A percentile compares a stretch with the other conserved stretches of the same genome.
These are phyloP conservation scores for Melanotaenia parkinsoni DNA, from an alignment of 2,797 vertebrate genomes.

Conservation along the genomic window DNA sequence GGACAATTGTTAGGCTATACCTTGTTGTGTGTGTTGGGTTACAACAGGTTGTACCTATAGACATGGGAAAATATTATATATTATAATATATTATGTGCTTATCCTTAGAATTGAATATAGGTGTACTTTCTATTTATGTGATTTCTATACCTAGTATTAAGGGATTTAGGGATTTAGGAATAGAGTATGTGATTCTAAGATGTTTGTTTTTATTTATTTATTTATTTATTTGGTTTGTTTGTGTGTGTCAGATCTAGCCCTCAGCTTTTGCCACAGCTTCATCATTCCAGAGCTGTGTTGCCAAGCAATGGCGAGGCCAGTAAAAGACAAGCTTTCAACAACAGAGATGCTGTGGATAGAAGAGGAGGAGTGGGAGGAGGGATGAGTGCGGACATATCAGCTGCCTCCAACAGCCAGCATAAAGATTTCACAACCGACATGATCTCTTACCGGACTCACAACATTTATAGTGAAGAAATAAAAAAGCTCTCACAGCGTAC, in stretches of 20 bases:
- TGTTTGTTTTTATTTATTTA: conserved; percentile 24
- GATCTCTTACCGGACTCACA: conserved; percentile 59
- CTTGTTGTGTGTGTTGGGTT: too few relatives aligned
- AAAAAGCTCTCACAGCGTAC: conserved; percentile 74
- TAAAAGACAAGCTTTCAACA: conserved; percentile 60
- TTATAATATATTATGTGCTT: too few relatives aligned
- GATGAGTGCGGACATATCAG: conserved; percentile 50
- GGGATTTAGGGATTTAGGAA: neutral
- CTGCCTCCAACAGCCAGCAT: conserved; percentile 46
- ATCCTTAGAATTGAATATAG: too few relatives aligned
- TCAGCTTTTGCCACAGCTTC: conserved; percentile 49
- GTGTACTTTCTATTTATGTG: too few relatives aligned
- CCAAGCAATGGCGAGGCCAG: conserved; percentile 77
- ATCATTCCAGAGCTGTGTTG: conserved; percentile 73
- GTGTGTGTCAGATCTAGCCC: conserved; percentile 50
- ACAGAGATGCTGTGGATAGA: conserved; percentile 60
- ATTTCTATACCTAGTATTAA: neutral
- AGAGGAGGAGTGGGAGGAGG: conserved; percentile 65
- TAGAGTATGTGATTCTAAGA: conserved; percentile 19
- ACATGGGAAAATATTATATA: too few relatives aligned
- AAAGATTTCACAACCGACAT: conserved; percentile 33
- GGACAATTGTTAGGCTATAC: too few relatives aligned
- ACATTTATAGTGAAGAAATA: conserved; percentile 60
- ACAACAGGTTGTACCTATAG: too few relatives aligned
- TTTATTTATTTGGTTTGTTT: conserved; percentile 7